Evolutionary conservation across 2,888 invertebrate genomes (phyloP).

Genomic region (Toxonevra muliebris): DNA sequence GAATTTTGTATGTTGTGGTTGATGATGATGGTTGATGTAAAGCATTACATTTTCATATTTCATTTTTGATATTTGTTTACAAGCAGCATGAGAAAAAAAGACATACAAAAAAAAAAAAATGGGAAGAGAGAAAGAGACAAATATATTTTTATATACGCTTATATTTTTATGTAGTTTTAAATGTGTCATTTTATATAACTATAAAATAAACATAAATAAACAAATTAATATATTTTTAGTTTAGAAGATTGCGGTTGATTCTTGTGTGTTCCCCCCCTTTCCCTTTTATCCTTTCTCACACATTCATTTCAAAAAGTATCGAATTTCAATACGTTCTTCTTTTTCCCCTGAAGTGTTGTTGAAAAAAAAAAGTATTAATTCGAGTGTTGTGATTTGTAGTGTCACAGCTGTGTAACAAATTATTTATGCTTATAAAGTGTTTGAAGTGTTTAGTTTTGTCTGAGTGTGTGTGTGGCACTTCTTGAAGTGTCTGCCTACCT

Average conservation of each 20-base stretch:
- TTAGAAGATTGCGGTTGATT: too few relatives aligned
- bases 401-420: slow-evolving; percentile 35
- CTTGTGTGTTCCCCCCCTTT: not conserved
- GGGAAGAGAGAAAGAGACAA: slow-evolving; percentile 31
- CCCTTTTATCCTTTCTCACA: not conserved
- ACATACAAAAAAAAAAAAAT: slow-evolving; percentile 17
- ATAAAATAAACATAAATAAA: too few relatives aligned
- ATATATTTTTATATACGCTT: slow-evolving; percentile 7
- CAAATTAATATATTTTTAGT: too few relatives aligned
- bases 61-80: slow-evolving; percentile 23
- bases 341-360: slow-evolving; percentile 3
- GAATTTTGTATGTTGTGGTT: slow-evolving; percentile 4
- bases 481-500: too few relatives aligned
- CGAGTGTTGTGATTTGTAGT: slow-evolving; percentile 37
- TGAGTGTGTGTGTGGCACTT: too few relatives aligned
- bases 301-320: too few relatives aligned
- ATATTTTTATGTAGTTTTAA: not conserved
- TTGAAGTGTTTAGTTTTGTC: too few relatives aligned
- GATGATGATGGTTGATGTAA: slow-evolving; percentile 3
- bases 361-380: slow-evolving; percentile 32
- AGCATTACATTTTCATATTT: slow-evolving; percentile 8
- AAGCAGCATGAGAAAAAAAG: slow-evolving; percentile 39
- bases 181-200: too few relatives aligned
- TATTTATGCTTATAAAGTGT: too few relatives aligned
- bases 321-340: too few relatives aligned